phyloP scores from a whole-genome alignment of 1,140 invertebrate species.

The Sminthurides bifidus region DNA sequence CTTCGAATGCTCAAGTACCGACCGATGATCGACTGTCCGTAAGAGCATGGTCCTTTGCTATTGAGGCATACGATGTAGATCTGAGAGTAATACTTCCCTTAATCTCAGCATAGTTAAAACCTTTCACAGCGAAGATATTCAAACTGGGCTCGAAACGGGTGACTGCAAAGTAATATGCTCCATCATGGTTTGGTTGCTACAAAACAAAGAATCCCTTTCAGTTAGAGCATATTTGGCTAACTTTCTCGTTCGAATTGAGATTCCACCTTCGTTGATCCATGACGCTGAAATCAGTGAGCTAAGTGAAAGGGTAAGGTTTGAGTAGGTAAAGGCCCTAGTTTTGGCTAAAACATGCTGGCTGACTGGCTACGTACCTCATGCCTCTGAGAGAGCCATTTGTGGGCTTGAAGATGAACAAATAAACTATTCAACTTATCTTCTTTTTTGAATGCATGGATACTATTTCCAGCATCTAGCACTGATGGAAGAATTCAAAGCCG shows the following conservation, averaged over 20 bases:
- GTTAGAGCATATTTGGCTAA: conserved; percentile 68
- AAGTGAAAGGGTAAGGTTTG: conserved; percentile 45
- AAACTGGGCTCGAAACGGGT: conserved; percentile 45
- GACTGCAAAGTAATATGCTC: conserved; percentile 60
- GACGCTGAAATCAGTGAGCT: conserved; percentile 59
- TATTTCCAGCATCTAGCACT: conserved; percentile 52
- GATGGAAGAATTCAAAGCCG: conserved; percentile 66
- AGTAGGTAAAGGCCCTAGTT: not conserved
- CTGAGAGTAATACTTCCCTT: not conserved
- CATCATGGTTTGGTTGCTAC: conserved; percentile 64
- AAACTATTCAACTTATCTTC: too few relatives aligned
- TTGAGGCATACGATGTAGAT: not conserved
- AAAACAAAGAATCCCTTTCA: conserved; percentile 54
- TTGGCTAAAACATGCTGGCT: too few relatives aligned
- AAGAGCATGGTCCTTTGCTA: too few relatives aligned
- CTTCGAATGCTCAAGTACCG: conserved; percentile 57
- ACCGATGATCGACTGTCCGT: conserved; percentile 42
- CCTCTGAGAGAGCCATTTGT: too few relatives aligned
- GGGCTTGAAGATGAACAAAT: too few relatives aligned
- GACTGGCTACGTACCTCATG: too few relatives aligned
- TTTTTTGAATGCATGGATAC: conserved; percentile 4
- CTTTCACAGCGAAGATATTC: not conserved
- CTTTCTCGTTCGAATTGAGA: conserved; percentile 59
- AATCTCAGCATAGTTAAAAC: not conserved
- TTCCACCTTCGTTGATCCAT: conserved; percentile 59